Percentiles rank a stretch among this genome's conserved stretches.
These are phyloP conservation scores for Hepsetus odoe DNA, from an alignment of 2,113 vertebrate genomes.

Conservation along the genomic window DNA sequence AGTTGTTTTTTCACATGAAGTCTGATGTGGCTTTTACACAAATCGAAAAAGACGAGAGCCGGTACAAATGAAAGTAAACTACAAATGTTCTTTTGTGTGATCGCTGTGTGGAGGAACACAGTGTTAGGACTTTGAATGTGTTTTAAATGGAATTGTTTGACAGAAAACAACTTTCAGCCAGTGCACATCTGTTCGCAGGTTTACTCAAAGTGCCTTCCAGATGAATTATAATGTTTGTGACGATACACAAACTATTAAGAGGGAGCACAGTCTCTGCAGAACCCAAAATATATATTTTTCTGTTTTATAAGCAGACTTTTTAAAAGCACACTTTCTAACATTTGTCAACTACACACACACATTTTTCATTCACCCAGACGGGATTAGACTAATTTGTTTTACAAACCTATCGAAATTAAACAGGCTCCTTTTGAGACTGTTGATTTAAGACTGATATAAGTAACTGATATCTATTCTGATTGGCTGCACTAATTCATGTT, in stretches of 20 bases:
- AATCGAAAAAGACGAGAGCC: not conserved
- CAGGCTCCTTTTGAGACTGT: too few relatives aligned
- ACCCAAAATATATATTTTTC: not conserved
- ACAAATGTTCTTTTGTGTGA: not conserved
- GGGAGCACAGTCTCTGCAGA: not conserved
- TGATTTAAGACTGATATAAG: too few relatives aligned
- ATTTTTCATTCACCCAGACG: too few relatives aligned
- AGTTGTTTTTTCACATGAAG: not conserved
- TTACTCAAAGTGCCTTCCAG: not conserved
- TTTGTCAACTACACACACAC: too few relatives aligned
- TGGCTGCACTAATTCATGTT: too few relatives aligned
- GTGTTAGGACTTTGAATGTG: not conserved
- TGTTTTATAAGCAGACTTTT: not conserved
- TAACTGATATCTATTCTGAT: too few relatives aligned
- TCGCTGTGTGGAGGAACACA: not conserved
- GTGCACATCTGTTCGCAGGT: slow-evolving; percentile 28
- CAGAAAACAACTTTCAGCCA: not conserved
- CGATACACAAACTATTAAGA: not conserved
- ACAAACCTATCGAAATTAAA: too few relatives aligned
- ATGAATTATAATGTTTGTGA: not conserved
- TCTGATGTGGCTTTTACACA: not conserved
- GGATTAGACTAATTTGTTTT: too few relatives aligned
- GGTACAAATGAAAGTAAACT: not conserved
- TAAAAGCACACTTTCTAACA: too few relatives aligned
- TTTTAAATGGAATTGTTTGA: not conserved